phyloP scores from a whole-genome alignment of 1,140 invertebrate species.

The Goniozus legneri region DNA sequence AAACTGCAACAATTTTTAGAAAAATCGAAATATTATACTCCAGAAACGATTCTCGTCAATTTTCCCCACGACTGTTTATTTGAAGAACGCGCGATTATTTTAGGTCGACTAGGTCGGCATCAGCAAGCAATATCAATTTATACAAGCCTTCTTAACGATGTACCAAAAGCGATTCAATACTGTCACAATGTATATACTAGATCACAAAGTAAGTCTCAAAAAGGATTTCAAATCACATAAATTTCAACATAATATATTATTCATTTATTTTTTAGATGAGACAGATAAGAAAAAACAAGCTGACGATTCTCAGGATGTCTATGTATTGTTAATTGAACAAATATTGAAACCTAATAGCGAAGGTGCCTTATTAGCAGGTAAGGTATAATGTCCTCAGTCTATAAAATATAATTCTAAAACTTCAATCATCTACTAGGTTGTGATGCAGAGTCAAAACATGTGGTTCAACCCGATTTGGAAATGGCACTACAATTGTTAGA shows the following conservation, averaged over 20 bases:
- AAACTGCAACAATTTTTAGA: conserved; percentile 84
- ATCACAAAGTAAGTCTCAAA: conserved; percentile 37
- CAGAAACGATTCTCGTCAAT: conserved; percentile 82
- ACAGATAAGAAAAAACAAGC: conserved; percentile 37
- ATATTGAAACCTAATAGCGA: conserved; percentile 61
- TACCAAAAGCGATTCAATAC: conserved; percentile 78
- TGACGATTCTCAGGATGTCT: conserved; percentile 61
- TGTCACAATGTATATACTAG: conserved; percentile 67
- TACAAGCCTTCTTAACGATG: conserved; percentile 76
- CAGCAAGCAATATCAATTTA: conserved; percentile 92
- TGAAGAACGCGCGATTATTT: conserved; percentile 89
- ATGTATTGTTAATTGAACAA: conserved; percentile 63
- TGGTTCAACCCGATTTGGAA: conserved; percentile 67
- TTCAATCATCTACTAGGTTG: conserved; percentile 58
- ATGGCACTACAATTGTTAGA: conserved; percentile 77
- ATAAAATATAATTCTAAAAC: no score
- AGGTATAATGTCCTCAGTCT: conserved; percentile 11
- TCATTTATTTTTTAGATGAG: conserved; percentile 25
- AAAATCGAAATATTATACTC: conserved; percentile 77
- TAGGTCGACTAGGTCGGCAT: conserved; percentile 83
- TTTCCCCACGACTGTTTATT: conserved; percentile 84
- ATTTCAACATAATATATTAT: background rate
- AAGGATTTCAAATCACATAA: background rate
- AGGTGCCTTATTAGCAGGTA: conserved; percentile 47
- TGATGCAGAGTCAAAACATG: conserved; percentile 50